phyloP scores from a whole-genome alignment of 2,113 vertebrate species.

The Gallinago undulata region DNA sequence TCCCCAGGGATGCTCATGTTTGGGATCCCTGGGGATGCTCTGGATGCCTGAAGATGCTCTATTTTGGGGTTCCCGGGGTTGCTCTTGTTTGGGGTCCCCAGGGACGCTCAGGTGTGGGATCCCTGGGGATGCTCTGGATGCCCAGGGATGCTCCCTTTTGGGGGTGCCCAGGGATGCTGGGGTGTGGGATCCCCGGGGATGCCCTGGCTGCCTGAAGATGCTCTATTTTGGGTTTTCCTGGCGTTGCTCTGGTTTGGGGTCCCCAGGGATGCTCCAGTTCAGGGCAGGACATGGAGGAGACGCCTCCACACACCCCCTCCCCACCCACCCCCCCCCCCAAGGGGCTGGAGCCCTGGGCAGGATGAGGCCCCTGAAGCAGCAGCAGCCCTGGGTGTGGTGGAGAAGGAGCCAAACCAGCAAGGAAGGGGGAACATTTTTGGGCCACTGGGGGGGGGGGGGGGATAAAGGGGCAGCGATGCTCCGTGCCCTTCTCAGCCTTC shows the following conservation, averaged over 20 bases:
- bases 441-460: background rate
- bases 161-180: no score
- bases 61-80: background rate
- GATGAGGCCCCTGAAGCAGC: background rate
- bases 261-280: no score
- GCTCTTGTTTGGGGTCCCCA: no score
- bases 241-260: background rate
- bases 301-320: accelerated
- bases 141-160: no score
- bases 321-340: no score
- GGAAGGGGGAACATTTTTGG: background rate
- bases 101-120: no score
- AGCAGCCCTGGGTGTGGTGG: background rate
- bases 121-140: no score
- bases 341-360: background rate
- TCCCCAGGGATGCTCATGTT: no score
- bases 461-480: no score
- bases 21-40: no score
- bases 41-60: no score
- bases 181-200: background rate
- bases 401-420: accelerated
- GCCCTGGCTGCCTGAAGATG: background rate
- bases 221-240: background rate
- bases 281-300: background rate
- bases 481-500: background rate